Base-by-base conservation (phyloP, 1,140 invertebrate genomes). In the Panagrolaimus sp. region DNA sequence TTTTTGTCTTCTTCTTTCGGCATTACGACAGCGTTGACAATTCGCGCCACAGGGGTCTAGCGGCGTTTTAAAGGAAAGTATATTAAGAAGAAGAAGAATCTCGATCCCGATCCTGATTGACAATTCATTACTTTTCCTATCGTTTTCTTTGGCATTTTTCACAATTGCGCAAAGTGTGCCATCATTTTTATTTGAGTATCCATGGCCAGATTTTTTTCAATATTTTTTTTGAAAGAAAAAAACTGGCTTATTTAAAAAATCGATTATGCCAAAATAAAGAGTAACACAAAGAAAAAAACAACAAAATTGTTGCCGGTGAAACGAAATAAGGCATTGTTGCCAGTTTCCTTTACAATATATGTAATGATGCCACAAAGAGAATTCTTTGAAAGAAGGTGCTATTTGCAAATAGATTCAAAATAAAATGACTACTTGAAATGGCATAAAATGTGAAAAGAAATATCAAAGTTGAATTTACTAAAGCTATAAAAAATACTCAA, bases 71-170 rank as follows among this genome's bases (percentile, higher is more conserved):
- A 14, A 48, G 20, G n/a, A 57, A 11, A 20, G 9, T 57, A 13
- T 25, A 20, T 27, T 14, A 57, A 20, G 27, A 27, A 57, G 51
- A 57, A 20, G 27, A 27, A 57, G 51, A 57, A 27, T 57, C 51
- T 57, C 51, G 51, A 57, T 38, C 51, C 47, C 51, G 27, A 57
- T 57, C 51, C 51, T 57, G 51, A 57, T 57, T 57, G 51, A 57
- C 51, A 57, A 57, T 57, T 38, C 31, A 38, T 38, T 38, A 38
- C 31, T 38, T 25, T 57, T n/a, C 51, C n/a, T n/a, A 57, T 57
- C 27, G 51, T 9, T 25, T 57, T n/a, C 51, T 25, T 57, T 57
- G 51, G 5, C 47, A 23, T 25, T 57, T 8, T 57, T 38, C 31
- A 38, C 20, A 57, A 57, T 57, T 57, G 51, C 51, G 51, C 51